These are phyloP conservation scores for Thecocarcelia acutangulata DNA, from an alignment of 2,888 invertebrate species.

Conservation along the genomic window DNA sequence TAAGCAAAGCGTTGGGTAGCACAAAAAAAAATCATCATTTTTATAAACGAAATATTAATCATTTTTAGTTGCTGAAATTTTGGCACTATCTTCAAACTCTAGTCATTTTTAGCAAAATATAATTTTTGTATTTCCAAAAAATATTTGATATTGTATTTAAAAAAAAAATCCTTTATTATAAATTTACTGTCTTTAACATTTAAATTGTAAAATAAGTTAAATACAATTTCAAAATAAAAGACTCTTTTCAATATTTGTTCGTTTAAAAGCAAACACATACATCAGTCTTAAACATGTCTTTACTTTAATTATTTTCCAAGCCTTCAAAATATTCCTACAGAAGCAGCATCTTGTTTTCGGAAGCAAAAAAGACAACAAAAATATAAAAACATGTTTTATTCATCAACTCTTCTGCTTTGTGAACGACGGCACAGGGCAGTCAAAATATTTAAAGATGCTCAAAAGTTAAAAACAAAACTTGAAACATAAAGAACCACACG, in stretches of 20 bases:
- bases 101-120: no score
- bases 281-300: slow-evolving; percentile 12
- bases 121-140: no score
- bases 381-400: slow-evolving; percentile 64
- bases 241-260: slow-evolving; percentile 49
- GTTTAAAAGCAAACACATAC: slow-evolving; percentile 41
- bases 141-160: no score
- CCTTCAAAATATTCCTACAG: slow-evolving; percentile 22
- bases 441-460: slow-evolving; percentile 37
- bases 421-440: slow-evolving; percentile 26
- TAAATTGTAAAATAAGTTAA: slow-evolving; percentile 4
- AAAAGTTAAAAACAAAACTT: slow-evolving; percentile 26
- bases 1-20: slow-evolving; percentile 19
- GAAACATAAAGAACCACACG: slow-evolving; percentile 12
- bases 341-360: slow-evolving; percentile 57
- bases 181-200: background rate
- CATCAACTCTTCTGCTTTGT: slow-evolving; percentile 53
- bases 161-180: no score
- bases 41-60: background rate
- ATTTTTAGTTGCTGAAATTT: slow-evolving; percentile 1
- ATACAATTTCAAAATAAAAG: slow-evolving; percentile 38
- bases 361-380: slow-evolving; percentile 19
- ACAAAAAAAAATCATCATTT: background rate
- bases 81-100: no score
- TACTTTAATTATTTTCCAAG: background rate